A percentile compares a stretch with the other conserved stretches of the same genome.
Evolutionary conservation across 2,888 invertebrate genomes (phyloP).

Genomic region (Drosophila phalerata): DNA sequence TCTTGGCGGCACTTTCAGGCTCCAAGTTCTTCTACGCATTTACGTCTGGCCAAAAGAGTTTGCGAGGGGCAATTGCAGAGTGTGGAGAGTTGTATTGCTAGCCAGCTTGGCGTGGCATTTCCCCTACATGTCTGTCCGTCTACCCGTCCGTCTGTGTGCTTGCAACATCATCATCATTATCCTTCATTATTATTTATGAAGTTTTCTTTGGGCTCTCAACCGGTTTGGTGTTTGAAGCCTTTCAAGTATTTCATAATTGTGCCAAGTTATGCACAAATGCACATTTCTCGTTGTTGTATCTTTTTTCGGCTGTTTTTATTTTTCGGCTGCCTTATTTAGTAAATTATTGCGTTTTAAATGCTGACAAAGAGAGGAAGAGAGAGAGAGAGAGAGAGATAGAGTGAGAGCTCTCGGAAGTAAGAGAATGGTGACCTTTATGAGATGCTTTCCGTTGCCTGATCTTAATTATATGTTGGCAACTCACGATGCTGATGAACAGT

Average conservation of each 20-base stretch:
- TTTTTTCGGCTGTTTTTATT: constrained; percentile 41
- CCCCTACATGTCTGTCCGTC: constrained; percentile 7
- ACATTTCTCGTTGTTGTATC: constrained; percentile 34
- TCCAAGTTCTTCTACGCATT: constrained; percentile 26
- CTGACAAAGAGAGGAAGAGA: constrained; percentile 5
- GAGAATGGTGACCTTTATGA: constrained; percentile 57
- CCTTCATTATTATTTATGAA: constrained; percentile 78
- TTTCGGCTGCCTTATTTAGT: constrained; percentile 68
- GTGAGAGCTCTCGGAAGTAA: constrained; percentile 2
- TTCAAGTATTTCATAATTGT: constrained; percentile 81
- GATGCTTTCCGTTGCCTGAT: constrained; percentile 34
- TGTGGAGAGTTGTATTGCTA: constrained; percentile 22
- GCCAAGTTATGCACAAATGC: constrained; percentile 72
- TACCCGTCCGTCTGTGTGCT: constrained; percentile 22
- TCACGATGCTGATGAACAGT: constrained; percentile 72
- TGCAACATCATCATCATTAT: constrained; percentile 76
- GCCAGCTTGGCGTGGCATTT: constrained; percentile 56
- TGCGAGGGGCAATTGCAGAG: neutral
- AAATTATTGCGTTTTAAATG: constrained; percentile 81
- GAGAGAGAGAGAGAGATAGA: constrained; percentile 14
- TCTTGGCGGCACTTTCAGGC: constrained; percentile 63
- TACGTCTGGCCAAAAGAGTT: too few species aligned
- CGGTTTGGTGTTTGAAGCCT: constrained; percentile 54
- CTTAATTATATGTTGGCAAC: constrained; percentile 76
- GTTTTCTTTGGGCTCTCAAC: constrained; percentile 50